Percentiles rank a stretch among this genome's conserved stretches.
Conservation (phyloP, 1,140 invertebrate species). For the Sitobion miscanthi region DNA sequence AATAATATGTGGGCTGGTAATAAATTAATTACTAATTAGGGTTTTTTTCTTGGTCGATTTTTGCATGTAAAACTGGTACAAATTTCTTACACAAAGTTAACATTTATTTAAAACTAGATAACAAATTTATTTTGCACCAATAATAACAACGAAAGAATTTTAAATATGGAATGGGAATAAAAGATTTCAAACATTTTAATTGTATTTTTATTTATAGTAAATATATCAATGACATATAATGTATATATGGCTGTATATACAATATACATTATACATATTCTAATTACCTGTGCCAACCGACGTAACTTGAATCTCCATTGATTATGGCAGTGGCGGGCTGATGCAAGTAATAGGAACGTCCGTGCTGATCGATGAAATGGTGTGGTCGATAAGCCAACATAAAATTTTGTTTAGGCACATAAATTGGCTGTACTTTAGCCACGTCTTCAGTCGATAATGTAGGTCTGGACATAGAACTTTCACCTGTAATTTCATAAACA, state of each 20-base stretch:
- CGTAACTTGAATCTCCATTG: conserved; percentile 59
- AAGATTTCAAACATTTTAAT: not conserved
- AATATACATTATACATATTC: not conserved
- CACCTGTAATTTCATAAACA: conserved; percentile 28
- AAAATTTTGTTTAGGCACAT: conserved; percentile 67
- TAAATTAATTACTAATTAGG: not conserved
- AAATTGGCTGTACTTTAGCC: conserved; percentile 66
- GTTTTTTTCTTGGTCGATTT: not conserved
- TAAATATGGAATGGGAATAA: not conserved
- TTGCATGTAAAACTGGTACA: not conserved
- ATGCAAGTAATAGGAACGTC: conserved; percentile 71
- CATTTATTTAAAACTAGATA: not conserved
- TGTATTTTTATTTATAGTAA: not conserved
- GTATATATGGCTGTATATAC: not conserved
- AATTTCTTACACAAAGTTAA: not conserved
- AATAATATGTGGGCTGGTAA: not conserved
- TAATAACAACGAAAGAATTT: not conserved
- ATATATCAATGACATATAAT: not conserved
- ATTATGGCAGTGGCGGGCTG: conserved; percentile 59
- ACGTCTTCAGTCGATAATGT: conserved; percentile 77
- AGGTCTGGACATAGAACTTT: conserved; percentile 62
- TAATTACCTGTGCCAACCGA: conserved; percentile 60
- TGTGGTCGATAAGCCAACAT: conserved; percentile 67
- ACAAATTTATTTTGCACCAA: not conserved
- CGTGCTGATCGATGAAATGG: conserved; percentile 73